These are phyloP conservation scores for Myotis brandtii DNA, from an alignment of 2,113 vertebrate genomes.

Conservation along the genomic window DNA sequence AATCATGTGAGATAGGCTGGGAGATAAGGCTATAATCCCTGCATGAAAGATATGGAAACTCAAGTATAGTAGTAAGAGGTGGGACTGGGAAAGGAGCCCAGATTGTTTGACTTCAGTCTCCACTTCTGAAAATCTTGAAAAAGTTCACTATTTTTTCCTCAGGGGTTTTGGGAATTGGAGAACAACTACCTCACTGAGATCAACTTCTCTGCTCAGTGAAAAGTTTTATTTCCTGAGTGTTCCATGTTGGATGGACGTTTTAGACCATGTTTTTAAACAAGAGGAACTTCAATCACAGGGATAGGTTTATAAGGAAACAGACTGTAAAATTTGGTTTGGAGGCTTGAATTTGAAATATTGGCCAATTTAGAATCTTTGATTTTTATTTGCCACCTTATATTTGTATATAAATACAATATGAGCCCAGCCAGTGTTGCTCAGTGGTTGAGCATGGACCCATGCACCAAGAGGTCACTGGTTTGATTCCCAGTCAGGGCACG, in stretches of 20 bases:
- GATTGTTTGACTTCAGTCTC: slow-evolving; percentile 9
- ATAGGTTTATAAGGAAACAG: not conserved
- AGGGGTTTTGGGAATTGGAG: not conserved
- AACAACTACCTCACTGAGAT: not conserved
- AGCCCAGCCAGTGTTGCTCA: too few relatives aligned
- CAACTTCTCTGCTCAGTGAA: not conserved
- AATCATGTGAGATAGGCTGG: slow-evolving; percentile 34
- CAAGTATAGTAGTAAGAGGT: slow-evolving; percentile 31
- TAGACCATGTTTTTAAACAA: not conserved
- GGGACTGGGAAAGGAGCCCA: slow-evolving; percentile 37
- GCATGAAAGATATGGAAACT: slow-evolving; percentile 34
- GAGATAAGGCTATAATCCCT: slow-evolving; percentile 18
- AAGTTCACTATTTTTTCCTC: not conserved
- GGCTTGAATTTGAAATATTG: not conserved
- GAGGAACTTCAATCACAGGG: not conserved
- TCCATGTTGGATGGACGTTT: not conserved
- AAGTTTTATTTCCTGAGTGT: not conserved
- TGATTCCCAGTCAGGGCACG: too few relatives aligned
- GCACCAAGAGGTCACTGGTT: too few relatives aligned
- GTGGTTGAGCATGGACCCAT: too few relatives aligned
- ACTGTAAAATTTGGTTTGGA: not conserved
- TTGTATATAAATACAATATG: not conserved
- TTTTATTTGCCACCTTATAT: not conserved
- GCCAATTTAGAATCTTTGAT: not conserved
- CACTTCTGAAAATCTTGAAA: slow-evolving; percentile 41